These are phyloP conservation scores for Python bivittatus DNA, from an alignment of 2,113 vertebrate genomes.

Conservation along the genomic window DNA sequence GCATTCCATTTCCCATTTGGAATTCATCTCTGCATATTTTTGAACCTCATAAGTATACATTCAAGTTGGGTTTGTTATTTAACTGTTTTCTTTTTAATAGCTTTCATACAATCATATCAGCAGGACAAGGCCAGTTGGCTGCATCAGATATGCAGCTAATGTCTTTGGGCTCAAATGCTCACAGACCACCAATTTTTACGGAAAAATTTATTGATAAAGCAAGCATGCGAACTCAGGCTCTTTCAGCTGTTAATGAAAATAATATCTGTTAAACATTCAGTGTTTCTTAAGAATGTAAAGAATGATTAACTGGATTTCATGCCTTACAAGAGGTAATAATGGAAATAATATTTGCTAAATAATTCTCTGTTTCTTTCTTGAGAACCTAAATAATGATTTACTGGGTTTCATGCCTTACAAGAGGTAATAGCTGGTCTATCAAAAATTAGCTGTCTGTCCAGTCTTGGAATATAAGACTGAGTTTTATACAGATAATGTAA, in stretches of 20 bases:
- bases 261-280: neutral
- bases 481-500: too few species aligned
- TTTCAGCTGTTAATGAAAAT: neutral
- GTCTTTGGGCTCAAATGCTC: neutral
- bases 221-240: neutral
- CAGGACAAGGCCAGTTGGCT: neutral
- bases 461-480: too few species aligned
- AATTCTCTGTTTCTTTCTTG: neutral
- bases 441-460: neutral
- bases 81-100: neutral
- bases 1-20: conserved; percentile 11
- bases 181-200: neutral
- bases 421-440: neutral
- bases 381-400: neutral
- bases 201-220: neutral
- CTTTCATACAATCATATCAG: neutral
- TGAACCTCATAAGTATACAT: neutral
- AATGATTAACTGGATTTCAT: neutral
- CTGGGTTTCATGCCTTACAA: neutral
- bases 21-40: neutral
- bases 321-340: too few species aligned
- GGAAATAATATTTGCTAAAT: neutral
- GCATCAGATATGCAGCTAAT: neutral
- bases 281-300: neutral
- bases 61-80: neutral